Evolutionary conservation across 2,888 invertebrate species (phyloP).

Genomic region (Adela reaumurella): DNA sequence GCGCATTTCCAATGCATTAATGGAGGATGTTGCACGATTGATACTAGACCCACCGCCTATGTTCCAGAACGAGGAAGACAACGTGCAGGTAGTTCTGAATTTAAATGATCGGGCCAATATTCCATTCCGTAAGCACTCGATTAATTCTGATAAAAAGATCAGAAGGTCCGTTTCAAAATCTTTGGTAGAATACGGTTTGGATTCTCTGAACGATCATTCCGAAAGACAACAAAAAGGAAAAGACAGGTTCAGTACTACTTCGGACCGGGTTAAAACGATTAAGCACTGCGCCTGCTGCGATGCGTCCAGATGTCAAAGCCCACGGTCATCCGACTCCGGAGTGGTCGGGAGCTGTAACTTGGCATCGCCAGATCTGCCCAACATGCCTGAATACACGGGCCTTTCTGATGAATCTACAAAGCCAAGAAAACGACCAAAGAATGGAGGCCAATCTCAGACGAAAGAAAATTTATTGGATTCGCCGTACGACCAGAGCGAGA

Average conservation of each 20-base stretch:
- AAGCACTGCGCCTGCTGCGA: conserved; percentile 59
- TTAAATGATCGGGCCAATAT: conserved; percentile 37
- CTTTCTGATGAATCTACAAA: conserved; percentile 16
- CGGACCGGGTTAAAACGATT: conserved; percentile 29
- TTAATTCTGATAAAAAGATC: conserved; percentile 59
- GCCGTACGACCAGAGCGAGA: conserved; percentile 21
- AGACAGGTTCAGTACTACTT: conserved; percentile 44
- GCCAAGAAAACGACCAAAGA: conserved; percentile 3
- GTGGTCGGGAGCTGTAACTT: conserved; percentile 80
- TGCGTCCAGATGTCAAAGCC: conserved; percentile 63
- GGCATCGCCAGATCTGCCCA: conserved; percentile 65
- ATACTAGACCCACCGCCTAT: conserved; percentile 58
- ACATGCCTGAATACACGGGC: conserved; percentile 32
- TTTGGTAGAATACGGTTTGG: conserved; percentile 28
- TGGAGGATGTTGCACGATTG: conserved; percentile 26
- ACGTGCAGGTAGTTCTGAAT: conserved; percentile 34
- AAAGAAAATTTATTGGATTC: conserved; percentile 5
- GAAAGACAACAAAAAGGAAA: background rate
- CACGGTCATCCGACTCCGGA: conserved; percentile 78
- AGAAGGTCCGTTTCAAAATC: conserved; percentile 43
- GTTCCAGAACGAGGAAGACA: conserved; percentile 51
- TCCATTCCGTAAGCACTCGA: conserved; percentile 52
- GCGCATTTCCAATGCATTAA: conserved; percentile 25
- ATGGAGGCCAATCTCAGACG: background rate
- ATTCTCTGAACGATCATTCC: background rate